phyloP scores from a whole-genome alignment of 2,797 vertebrate species.

The Argyrosomus regius region DNA sequence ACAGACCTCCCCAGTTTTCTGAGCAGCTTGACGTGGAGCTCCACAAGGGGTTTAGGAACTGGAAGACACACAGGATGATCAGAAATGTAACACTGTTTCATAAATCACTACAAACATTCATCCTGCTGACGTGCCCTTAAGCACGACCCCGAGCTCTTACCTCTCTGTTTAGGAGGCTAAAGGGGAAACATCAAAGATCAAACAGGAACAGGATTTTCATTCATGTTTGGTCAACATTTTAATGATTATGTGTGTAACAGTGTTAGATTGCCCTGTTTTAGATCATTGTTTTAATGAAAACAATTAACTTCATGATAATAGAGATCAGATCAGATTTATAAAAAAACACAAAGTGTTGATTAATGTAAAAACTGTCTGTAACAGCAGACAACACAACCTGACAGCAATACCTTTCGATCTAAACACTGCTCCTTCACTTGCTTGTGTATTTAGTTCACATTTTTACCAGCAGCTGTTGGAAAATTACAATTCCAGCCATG shows the following conservation, averaged over 20 bases:
- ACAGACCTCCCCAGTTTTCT: slow-evolving; percentile 97
- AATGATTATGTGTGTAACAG: not conserved
- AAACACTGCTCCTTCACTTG: not conserved
- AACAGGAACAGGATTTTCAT: not conserved
- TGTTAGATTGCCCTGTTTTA: not conserved
- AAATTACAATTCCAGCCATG: not conserved
- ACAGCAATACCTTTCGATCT: not conserved
- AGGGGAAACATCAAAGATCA: not conserved
- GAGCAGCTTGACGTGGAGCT: slow-evolving; percentile 98
- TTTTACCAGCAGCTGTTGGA: slow-evolving; percentile 2
- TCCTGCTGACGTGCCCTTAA: not conserved
- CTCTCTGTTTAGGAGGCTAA: not conserved
- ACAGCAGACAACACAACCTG: not conserved
- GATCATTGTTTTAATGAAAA: not conserved
- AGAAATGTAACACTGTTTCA: not conserved
- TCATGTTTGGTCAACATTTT: not conserved
- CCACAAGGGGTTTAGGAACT: slow-evolving; percentile 96
- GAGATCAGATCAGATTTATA: not conserved
- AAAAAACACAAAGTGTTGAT: not conserved
- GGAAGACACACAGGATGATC: slow-evolving; percentile 38
- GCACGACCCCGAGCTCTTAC: not conserved
- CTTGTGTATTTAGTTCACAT: not conserved
- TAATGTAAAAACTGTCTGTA: not conserved
- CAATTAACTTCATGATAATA: not conserved
- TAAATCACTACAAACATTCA: not conserved